Conservation (phyloP, 53 echinoderm and acorn worm species). For the Crossaster papposus region DNA sequence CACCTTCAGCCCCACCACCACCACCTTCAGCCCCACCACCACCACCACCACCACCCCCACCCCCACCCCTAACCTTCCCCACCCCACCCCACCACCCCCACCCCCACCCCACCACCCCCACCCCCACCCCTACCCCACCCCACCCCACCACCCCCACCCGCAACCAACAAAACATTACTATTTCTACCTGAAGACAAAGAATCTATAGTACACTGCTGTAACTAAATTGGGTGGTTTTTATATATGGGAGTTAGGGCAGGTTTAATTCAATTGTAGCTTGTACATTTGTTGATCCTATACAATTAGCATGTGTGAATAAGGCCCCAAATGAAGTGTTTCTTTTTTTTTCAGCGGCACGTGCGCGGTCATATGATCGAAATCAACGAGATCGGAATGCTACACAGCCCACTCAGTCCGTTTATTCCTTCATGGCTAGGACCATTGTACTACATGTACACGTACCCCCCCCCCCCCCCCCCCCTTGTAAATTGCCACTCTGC, state of each 20-base stretch:
- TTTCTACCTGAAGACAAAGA: no score
- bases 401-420: not conserved
- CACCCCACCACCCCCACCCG: no score
- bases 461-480: not conserved
- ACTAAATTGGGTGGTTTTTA: not conserved
- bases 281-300: constrained; percentile 12
- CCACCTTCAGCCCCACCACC: no score
- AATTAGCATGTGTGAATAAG: not conserved
- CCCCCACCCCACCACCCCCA: no score
- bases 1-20: no score
- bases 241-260: not conserved
- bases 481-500: constrained; percentile 25
- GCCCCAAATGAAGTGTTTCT: not conserved
- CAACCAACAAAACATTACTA: no score
- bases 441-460: not conserved
- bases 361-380: not conserved
- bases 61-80: no score
- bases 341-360: not conserved
- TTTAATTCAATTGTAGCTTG: not conserved
- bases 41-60: no score
- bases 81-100: no score
- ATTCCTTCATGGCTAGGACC: no score
- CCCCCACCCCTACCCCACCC: no score
- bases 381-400: not conserved
- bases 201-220: not conserved